These are phyloP conservation scores for Spheniscus humboldti DNA, from an alignment of 2,797 vertebrate genomes.

Conservation along the genomic window DNA sequence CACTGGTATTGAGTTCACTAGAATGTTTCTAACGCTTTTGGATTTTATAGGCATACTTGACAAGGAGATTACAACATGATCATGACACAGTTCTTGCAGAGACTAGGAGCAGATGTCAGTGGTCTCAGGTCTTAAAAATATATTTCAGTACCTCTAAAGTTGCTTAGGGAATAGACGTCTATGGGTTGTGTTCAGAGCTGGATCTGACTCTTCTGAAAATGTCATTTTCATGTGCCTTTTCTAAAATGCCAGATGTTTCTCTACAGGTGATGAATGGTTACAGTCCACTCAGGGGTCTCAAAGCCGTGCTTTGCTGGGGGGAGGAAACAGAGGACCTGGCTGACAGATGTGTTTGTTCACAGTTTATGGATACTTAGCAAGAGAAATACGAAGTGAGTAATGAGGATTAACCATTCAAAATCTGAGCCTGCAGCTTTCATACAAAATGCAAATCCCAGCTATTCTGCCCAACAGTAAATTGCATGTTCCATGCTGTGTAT, in stretches of 20 bases:
- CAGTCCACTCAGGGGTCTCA: background rate
- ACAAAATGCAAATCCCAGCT: background rate
- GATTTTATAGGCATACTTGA: conserved; percentile 15
- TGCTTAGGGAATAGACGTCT: background rate
- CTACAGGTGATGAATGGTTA: background rate
- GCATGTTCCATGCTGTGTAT: background rate
- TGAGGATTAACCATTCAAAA: conserved; percentile 3
- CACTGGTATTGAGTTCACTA: conserved; percentile 8
- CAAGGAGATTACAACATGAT: conserved; percentile 9
- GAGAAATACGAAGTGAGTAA: background rate
- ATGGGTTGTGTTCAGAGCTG: background rate
- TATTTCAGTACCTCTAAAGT: conserved; percentile 12
- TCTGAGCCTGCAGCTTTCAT: background rate
- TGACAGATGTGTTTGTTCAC: background rate
- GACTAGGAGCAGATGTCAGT: conserved; percentile 33
- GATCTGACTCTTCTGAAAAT: background rate
- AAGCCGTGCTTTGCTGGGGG: background rate
- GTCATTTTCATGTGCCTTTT: conserved; percentile 41
- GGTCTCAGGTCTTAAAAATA: conserved; percentile 23
- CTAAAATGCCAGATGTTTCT: conserved; percentile 10
- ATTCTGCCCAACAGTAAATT: background rate
- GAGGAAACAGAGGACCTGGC: background rate
- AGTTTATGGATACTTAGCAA: background rate
- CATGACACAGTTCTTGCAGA: conserved; percentile 17
- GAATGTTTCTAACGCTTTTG: conserved; percentile 18